Evolutionary conservation across 1,140 invertebrate species (phyloP).

Genomic region (Drosophila gunungcola): DNA sequence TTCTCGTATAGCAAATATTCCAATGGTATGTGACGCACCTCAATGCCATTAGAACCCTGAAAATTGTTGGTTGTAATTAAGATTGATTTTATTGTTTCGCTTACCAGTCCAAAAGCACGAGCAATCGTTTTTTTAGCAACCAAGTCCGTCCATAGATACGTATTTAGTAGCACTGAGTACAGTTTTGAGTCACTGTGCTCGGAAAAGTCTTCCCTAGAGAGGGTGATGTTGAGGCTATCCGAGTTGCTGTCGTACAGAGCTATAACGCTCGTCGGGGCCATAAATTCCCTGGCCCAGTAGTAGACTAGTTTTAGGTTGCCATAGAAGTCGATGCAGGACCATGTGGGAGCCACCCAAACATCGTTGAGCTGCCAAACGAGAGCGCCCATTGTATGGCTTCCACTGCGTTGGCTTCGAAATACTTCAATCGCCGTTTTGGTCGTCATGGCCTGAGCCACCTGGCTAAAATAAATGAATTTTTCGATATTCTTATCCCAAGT

Average conservation of each 20-base stretch:
- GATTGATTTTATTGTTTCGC: neutral
- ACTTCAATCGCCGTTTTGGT: slow-evolving; percentile 94
- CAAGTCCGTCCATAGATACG: slow-evolving; percentile 68
- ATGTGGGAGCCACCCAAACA: slow-evolving; percentile 98
- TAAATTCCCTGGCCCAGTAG: slow-evolving; percentile 94
- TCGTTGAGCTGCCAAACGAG: slow-evolving; percentile 99
- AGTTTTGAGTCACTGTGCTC: slow-evolving; percentile 21
- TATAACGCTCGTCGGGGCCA: slow-evolving; percentile 87
- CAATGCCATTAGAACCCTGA: slow-evolving; percentile 42
- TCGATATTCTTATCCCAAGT: slow-evolving; percentile 86
- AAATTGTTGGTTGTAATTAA: neutral
- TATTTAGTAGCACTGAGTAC: slow-evolving; percentile 57
- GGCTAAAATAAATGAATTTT: slow-evolving; percentile 90
- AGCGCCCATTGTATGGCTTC: slow-evolving; percentile 96
- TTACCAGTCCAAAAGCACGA: slow-evolving; percentile 52
- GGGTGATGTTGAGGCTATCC: slow-evolving; percentile 61
- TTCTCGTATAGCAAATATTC: slow-evolving; percentile 39
- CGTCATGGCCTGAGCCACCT: slow-evolving; percentile 94
- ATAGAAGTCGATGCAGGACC: slow-evolving; percentile 93
- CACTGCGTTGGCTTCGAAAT: slow-evolving; percentile 90
- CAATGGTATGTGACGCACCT: slow-evolving; percentile 37
- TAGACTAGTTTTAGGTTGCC: slow-evolving; percentile 89
- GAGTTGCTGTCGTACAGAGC: slow-evolving; percentile 50
- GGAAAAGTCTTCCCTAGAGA: slow-evolving; percentile 55
- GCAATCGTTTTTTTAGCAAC: slow-evolving; percentile 49